Evolutionary conservation across 2,888 invertebrate genomes (phyloP).

Genomic region (Gari tellinella): DNA sequence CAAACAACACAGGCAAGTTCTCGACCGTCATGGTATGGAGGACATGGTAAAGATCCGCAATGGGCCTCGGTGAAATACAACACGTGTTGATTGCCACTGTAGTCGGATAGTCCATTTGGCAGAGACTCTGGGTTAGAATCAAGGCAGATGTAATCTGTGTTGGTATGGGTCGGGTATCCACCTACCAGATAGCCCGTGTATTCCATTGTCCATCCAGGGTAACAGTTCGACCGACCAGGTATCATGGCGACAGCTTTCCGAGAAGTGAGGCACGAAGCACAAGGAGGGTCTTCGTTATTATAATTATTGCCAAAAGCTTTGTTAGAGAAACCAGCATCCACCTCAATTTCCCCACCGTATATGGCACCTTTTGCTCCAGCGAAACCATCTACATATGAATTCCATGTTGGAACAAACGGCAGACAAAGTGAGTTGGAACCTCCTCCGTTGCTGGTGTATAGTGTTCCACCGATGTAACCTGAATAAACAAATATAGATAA

Average conservation of each 20-base stretch:
- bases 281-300: slow-evolving; percentile 16
- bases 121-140: slow-evolving; percentile 7
- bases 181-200: slow-evolving; percentile 19
- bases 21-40: slow-evolving; percentile 33
- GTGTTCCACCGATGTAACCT: slow-evolving; percentile 23
- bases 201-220: slow-evolving; percentile 21
- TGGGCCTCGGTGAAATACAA: slow-evolving; percentile 12
- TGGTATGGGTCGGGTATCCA: not conserved
- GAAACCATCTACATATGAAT: slow-evolving; percentile 5
- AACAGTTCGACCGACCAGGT: slow-evolving; percentile 15
- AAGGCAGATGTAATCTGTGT: slow-evolving; percentile 7
- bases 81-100: slow-evolving; percentile 12
- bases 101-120: not conserved
- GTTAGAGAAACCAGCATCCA: not conserved
- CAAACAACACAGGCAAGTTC: slow-evolving; percentile 45
- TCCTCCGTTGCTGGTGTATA: slow-evolving; percentile 12
- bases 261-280: slow-evolving; percentile 10
- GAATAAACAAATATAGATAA: no score
- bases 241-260: slow-evolving; percentile 7
- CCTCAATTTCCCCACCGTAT: slow-evolving; percentile 16
- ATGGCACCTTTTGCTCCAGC: not conserved
- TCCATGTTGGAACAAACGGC: slow-evolving; percentile 20
- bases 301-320: slow-evolving; percentile 6
- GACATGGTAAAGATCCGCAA: slow-evolving; percentile 28
- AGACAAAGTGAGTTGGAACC: slow-evolving; percentile 21